These are phyloP conservation scores for Lutra lutra DNA, from an alignment of 2,797 vertebrate genomes.

Conservation along the genomic window DNA sequence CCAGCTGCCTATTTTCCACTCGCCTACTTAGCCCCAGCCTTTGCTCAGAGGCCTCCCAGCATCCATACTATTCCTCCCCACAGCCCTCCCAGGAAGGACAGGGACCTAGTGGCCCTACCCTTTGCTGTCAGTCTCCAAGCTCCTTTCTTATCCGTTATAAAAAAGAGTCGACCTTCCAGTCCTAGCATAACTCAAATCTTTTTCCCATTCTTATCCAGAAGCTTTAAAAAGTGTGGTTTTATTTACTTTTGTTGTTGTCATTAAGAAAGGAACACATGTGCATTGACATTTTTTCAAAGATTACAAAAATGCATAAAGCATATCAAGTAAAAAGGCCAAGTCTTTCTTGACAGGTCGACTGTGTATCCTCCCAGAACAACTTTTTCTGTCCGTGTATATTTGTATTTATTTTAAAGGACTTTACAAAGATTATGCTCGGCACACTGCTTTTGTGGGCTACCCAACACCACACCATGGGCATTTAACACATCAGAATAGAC, in stretches of 20 bases:
- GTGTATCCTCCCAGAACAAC: not conserved
- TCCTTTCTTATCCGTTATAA: not conserved
- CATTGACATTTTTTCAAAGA: constrained; percentile 19
- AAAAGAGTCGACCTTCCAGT: not conserved
- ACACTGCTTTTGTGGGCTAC: not conserved
- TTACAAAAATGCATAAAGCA: not conserved
- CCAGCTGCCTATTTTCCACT: not conserved
- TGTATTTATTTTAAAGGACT: constrained; percentile 11
- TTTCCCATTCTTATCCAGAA: constrained; percentile 38
- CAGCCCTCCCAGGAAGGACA: not conserved
- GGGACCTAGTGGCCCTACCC: not conserved
- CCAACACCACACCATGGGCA: not conserved
- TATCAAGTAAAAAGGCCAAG: not conserved
- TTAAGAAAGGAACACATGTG: constrained; percentile 38
- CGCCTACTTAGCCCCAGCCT: not conserved
- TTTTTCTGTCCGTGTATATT: not conserved
- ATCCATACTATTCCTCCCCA: not conserved
- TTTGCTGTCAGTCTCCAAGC: not conserved
- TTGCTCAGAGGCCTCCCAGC: not conserved
- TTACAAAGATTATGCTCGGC: not conserved
- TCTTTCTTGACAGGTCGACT: not conserved
- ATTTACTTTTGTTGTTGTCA: constrained; percentile 53
- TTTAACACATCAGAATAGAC: not conserved
- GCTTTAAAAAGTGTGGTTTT: constrained; percentile 43
- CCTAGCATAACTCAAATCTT: not conserved